A percentile compares a stretch with the other conserved stretches of the same genome.
phyloP scores from a whole-genome alignment of 2,113 vertebrate species.

The Sceloporus tristichus region DNA sequence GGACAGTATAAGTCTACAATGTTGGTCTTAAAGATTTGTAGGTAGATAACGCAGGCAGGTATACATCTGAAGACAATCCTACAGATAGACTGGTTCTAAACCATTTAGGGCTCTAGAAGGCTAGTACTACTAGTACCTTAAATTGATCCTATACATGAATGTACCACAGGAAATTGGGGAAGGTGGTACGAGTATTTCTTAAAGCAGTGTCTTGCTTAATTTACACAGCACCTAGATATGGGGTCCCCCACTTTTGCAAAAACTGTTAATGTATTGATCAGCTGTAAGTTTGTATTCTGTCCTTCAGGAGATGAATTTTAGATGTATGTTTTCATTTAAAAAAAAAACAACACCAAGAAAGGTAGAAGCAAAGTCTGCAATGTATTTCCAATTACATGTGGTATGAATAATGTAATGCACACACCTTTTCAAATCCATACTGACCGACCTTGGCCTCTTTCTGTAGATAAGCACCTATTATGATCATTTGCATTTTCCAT shows the following conservation, averaged over 20 bases:
- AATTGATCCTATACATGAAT: too few species aligned
- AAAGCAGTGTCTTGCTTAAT: neutral
- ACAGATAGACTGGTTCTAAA: neutral
- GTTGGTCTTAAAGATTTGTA: too few species aligned
- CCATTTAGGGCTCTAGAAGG: neutral
- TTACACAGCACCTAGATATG: too few species aligned
- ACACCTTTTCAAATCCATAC: constrained; percentile 40
- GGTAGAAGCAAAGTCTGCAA: constrained; percentile 12
- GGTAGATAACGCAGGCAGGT: neutral
- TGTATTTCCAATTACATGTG: constrained; percentile 11
- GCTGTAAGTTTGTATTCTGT: neutral
- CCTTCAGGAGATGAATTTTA: neutral
- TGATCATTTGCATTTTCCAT: constrained; percentile 73
- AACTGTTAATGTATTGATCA: neutral
- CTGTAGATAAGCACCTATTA: constrained; percentile 75
- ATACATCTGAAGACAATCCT: neutral
- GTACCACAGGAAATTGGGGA: neutral
- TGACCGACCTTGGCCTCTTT: constrained; percentile 76
- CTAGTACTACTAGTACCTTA: too few species aligned
- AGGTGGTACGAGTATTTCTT: neutral
- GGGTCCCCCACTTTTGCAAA: neutral
- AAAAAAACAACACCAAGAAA: neutral
- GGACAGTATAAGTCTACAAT: too few species aligned
- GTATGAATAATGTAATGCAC: constrained; percentile 46
- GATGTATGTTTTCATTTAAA: neutral